These are phyloP conservation scores for Battus philenor DNA, from an alignment of 1,140 invertebrate species.

Conservation along the genomic window DNA sequence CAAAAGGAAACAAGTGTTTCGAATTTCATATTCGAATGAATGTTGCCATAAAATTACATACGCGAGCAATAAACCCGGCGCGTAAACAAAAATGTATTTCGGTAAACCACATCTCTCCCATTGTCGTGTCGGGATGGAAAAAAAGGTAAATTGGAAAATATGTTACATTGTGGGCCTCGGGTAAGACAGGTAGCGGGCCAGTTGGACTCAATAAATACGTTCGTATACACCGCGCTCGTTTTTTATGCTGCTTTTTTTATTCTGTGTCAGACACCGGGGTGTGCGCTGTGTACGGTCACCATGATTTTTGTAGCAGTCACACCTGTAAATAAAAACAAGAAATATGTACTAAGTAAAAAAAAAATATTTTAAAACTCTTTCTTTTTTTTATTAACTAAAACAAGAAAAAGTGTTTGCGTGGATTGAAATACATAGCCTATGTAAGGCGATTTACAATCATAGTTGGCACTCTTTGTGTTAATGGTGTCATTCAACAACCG, in stretches of 20 bases:
- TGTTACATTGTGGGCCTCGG: conserved; percentile 39
- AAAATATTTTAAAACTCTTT: too few relatives aligned
- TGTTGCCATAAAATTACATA: conserved; percentile 4
- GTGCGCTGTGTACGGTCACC: conserved; percentile 2
- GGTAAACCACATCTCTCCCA: conserved; percentile 29
- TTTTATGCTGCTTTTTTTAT: conserved; percentile 34
- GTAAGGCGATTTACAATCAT: too few relatives aligned
- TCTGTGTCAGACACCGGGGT: conserved; percentile 35
- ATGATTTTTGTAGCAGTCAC: background rate
- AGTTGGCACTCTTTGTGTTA: too few relatives aligned
- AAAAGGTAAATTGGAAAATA: conserved; percentile 26
- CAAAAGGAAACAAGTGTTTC: background rate
- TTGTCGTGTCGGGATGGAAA: conserved; percentile 19
- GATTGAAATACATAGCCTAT: too few relatives aligned
- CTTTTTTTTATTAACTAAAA: too few relatives aligned
- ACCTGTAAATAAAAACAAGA: background rate
- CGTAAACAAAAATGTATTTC: conserved; percentile 14
- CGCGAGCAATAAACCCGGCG: background rate
- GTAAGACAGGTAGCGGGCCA: conserved; percentile 59
- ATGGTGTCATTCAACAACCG: too few relatives aligned
- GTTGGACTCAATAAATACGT: conserved; percentile 46
- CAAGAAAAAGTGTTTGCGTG: too few relatives aligned
- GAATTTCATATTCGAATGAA: background rate
- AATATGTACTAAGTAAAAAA: too few relatives aligned
- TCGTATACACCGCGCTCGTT: conserved; percentile 29